A percentile compares a stretch with the other conserved stretches of the same genome.
Conservation (phyloP, 2,113 vertebrate genomes). For the Rhea americana region DNA sequence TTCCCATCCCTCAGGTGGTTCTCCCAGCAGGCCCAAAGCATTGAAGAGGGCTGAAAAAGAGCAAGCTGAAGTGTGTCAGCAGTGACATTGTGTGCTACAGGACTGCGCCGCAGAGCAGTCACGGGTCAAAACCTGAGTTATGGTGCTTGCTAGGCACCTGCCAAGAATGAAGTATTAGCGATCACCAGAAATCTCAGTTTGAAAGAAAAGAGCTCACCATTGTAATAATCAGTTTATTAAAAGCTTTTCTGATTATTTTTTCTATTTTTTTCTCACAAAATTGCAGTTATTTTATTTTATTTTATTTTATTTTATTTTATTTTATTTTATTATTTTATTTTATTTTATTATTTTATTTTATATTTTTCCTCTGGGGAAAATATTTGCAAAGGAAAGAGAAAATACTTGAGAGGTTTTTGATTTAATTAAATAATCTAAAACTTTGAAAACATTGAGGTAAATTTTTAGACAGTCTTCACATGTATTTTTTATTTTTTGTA, state of each 20-base stretch:
- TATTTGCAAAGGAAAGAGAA: not conserved
- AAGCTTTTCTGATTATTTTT: not conserved
- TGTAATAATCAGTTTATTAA: not conserved
- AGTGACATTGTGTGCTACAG: fast-evolving
- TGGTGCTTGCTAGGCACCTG: not conserved
- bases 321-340: too few species aligned
- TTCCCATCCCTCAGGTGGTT: fast-evolving
- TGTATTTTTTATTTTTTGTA: not conserved
- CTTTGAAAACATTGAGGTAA: not conserved
- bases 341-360: not conserved
- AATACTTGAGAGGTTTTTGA: not conserved
- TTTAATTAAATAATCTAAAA: not conserved
- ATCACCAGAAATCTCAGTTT: not conserved
- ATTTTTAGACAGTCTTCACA: fast-evolving
- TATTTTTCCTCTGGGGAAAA: not conserved
- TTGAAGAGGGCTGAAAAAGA: too few species aligned
- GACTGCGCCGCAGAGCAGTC: fast-evolving
- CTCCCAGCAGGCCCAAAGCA: fast-evolving
- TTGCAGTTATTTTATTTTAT: not conserved
- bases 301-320: not conserved
- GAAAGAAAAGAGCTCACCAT: not conserved
- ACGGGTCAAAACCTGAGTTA: too few species aligned
- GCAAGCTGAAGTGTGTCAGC: fast-evolving
- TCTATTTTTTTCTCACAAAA: not conserved
- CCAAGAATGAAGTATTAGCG: too few species aligned